Evolutionary conservation across 2,113 vertebrate species (phyloP).

Genomic region (Eupsittula cactorum): DNA sequence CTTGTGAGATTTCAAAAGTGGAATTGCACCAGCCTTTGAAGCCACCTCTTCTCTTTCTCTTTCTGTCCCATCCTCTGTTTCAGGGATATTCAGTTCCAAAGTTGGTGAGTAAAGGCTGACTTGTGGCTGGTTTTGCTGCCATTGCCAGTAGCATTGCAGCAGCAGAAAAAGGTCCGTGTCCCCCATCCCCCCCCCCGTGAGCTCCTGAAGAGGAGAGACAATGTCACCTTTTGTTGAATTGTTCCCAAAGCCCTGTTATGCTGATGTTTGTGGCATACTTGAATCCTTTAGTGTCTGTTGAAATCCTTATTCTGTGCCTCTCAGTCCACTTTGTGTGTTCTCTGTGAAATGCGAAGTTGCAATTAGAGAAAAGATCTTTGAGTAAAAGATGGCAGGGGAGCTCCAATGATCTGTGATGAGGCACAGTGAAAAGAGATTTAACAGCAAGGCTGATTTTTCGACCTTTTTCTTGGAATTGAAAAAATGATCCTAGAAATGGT

Average conservation of each 20-base stretch:
- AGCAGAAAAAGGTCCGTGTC: neutral
- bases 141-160: neutral
- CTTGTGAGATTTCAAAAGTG: neutral
- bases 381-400: neutral
- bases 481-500: neutral
- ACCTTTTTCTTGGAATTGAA: neutral
- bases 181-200: fast-evolving
- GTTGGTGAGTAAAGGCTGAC: neutral
- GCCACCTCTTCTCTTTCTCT: neutral
- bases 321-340: neutral
- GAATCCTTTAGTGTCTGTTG: neutral
- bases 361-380: neutral
- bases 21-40: neutral
- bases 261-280: neutral
- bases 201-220: neutral
- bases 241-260: neutral
- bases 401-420: neutral
- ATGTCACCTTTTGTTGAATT: neutral
- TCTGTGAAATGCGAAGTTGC: neutral
- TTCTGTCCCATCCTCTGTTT: neutral
- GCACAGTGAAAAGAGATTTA: neutral
- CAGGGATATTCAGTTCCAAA: neutral
- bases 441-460: neutral
- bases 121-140: neutral
- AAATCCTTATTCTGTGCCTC: neutral